phyloP scores from a whole-genome alignment of 1,140 invertebrate species.

The Proales similis region DNA sequence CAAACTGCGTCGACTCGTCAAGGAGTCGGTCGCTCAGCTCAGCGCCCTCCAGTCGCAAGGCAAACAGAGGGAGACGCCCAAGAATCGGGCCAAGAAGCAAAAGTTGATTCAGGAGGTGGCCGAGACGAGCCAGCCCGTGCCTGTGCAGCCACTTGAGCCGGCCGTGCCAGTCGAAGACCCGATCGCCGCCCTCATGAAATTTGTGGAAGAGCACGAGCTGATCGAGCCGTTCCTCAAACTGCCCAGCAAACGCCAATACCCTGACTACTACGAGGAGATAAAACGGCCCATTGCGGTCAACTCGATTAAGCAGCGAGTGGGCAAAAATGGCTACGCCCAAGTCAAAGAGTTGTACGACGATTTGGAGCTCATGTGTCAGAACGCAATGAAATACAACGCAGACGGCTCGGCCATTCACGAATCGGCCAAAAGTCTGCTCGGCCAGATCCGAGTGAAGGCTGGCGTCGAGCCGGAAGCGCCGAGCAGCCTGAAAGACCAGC shows the following conservation, averaged over 20 bases:
- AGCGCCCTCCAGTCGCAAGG: background rate
- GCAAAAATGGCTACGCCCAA: conserved; percentile 65
- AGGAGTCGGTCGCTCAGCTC: conserved; percentile 48
- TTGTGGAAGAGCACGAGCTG: conserved; percentile 47
- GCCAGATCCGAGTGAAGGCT: background rate
- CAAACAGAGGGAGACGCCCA: conserved; percentile 1
- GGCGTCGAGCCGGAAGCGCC: background rate
- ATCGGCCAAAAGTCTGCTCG: conserved; percentile 38
- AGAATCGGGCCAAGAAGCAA: conserved; percentile 18
- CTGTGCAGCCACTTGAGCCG: background rate
- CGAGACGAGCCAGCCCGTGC: background rate
- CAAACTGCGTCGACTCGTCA: conserved; percentile 72
- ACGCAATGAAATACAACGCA: conserved; percentile 87
- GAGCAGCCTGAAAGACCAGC: conserved; percentile 3
- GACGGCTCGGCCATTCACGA: conserved; percentile 73
- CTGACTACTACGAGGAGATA: conserved; percentile 96
- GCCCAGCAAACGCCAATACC: conserved; percentile 72
- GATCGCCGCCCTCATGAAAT: conserved; percentile 8
- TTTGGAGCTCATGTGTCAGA: conserved; percentile 96
- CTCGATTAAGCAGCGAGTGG: conserved; percentile 80
- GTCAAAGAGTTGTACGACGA: conserved; percentile 82
- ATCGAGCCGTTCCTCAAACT: conserved; percentile 85
- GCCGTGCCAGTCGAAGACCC: background rate
- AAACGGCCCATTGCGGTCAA: conserved; percentile 86
- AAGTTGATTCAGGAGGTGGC: conserved; percentile 21